These are phyloP conservation scores for Cardiocondyla obscurior DNA, from an alignment of 1,140 invertebrate species.

Conservation along the genomic window DNA sequence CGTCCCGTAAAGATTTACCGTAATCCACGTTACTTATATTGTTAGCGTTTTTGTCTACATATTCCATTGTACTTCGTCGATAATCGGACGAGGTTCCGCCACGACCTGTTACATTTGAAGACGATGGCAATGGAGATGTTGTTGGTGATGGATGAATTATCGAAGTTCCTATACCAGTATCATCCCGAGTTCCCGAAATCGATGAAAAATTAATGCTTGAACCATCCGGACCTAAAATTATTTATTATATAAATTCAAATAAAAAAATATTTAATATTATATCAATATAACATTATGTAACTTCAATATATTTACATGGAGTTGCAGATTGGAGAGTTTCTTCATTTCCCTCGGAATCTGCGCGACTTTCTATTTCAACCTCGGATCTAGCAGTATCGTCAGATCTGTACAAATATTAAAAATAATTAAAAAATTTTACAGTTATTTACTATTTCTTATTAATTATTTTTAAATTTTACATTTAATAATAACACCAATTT, in stretches of 20 bases:
- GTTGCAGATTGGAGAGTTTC: constrained; percentile 77
- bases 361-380: constrained; percentile 84
- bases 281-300: background rate
- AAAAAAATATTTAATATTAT: background rate
- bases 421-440: background rate
- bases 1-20: constrained; percentile 72
- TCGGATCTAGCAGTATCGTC: constrained; percentile 90
- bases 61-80: constrained; percentile 80
- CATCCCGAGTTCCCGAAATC: constrained; percentile 75
- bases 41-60: constrained; percentile 84
- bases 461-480: no score
- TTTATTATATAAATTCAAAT: background rate
- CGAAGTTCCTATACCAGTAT: constrained; percentile 66
- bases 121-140: constrained; percentile 69
- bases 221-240: constrained; percentile 37
- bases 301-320: constrained; percentile 70
- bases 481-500: background rate
- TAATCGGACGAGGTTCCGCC: constrained; percentile 80
- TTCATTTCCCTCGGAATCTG: constrained; percentile 82
- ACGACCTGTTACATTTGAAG: constrained; percentile 77
- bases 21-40: constrained; percentile 73
- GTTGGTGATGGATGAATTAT: constrained; percentile 73
- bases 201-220: constrained; percentile 26
- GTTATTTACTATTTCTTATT: no score
- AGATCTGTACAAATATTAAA: constrained; percentile 82